Evolutionary conservation across 2,113 vertebrate genomes (phyloP).

Genomic region (Clarias batrachus): DNA sequence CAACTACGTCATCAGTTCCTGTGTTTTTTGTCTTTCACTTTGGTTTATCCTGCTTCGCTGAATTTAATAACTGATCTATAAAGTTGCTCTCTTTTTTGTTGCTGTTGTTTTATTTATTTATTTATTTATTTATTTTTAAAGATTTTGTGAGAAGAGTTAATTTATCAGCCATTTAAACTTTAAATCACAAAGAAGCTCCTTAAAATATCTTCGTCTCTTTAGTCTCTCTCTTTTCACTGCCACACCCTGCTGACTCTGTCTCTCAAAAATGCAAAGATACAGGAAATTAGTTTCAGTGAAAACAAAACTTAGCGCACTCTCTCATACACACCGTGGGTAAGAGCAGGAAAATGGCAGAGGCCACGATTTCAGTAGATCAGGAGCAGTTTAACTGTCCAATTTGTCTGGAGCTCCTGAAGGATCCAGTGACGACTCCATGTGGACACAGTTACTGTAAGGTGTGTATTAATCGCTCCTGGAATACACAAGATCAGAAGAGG

Average conservation of each 20-base stretch:
- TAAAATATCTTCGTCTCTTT: too few species aligned
- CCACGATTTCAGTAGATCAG: neutral
- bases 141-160: too few species aligned
- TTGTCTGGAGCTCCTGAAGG: neutral
- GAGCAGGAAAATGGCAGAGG: neutral
- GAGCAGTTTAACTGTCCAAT: neutral
- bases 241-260: neutral
- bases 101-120: too few species aligned
- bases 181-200: too few species aligned
- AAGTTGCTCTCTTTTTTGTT: too few species aligned
- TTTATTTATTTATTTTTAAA: too few species aligned
- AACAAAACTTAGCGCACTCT: neutral
- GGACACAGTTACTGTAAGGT: neutral
- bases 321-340: neutral
- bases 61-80: too few species aligned
- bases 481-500: neutral
- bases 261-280: neutral
- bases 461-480: neutral
- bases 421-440: neutral
- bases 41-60: too few species aligned
- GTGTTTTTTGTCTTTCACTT: too few species aligned
- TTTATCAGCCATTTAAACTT: too few species aligned
- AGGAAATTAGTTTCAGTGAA: neutral
- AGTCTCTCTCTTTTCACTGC: too few species aligned
- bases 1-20: too few species aligned